Evolutionary conservation across 2,888 invertebrate genomes (phyloP), one percentile per base, ranked within the genome.

Genomic region (Abrostola tripartita): DNA sequence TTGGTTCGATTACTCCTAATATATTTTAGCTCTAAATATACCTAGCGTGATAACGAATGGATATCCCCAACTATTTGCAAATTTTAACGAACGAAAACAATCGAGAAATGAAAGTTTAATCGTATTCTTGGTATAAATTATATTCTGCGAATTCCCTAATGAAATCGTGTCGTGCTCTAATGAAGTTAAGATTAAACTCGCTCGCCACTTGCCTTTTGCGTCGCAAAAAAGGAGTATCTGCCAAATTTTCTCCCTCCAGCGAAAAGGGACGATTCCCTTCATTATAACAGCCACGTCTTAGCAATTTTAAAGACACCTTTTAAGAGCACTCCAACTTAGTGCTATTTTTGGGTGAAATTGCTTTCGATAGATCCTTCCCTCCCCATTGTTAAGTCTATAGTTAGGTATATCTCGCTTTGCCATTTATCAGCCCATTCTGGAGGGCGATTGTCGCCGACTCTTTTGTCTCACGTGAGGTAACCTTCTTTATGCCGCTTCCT

Each of bases 221-320:
- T 74, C 72, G 76, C 71, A 74, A 77, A 77, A 71, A 75, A 74
- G 67, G 69, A 74, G 67, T 70, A 69, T 67, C 68, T 65, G 69
- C 73, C 74, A 64, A 77, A 75, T 81, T 76, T 65, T 70, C 68
- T 71, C 68, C 76, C 67, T 62, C 66, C 60, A 38, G 42, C 59
- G 50, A 71, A 81, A 84, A 83, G 81, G 82, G 84, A 77, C 85
- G 78, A 78, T 84, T 85, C 81, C 83, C 84, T 86, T 87, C 82
- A 88, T 89, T 86, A 88, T 81, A 83, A 81, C 78, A 75, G 81
- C 86, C 81, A 82, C 82, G 82, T 87, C 86, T 85, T 84, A 84
- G 85, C 84, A 83, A 87, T 87, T 90, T 90, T 88, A 88, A 88
- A 88, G 87, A 86, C 83, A 85, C 85, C 84, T 87, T 86, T 88